Conservation (phyloP, 2,113 vertebrate species). For the Conger conger region DNA sequence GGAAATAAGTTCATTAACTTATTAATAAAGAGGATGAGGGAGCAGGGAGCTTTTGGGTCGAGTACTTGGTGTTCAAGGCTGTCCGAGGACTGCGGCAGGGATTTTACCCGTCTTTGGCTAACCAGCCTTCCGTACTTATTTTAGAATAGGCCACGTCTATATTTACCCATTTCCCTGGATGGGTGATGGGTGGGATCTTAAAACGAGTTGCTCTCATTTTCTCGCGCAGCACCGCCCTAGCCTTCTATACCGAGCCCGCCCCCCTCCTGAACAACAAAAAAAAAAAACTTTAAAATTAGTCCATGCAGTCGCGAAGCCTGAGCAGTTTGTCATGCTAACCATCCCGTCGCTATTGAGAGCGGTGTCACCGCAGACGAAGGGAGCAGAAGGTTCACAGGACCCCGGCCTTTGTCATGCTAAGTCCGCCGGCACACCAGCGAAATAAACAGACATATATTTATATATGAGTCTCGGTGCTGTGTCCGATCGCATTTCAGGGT, state of each 20-base stretch:
- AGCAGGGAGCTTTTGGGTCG: no score
- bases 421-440: not conserved
- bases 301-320: not conserved
- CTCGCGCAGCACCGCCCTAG: slow-evolving; percentile 2
- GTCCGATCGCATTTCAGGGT: not conserved
- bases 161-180: not conserved
- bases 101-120: no score
- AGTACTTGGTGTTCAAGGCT: no score
- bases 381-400: slow-evolving; percentile 39
- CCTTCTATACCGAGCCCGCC: not conserved
- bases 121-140: no score
- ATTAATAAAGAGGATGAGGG: no score
- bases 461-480: slow-evolving; percentile 15
- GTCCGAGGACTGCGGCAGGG: no score
- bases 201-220: not conserved
- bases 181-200: not conserved
- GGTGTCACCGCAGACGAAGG: slow-evolving; percentile 22
- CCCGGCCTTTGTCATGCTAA: slow-evolving; percentile 38
- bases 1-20: no score
- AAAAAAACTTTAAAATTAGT: not conserved
- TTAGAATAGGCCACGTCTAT: not conserved
- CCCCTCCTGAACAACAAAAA: no score
- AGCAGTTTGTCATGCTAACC: slow-evolving; percentile 34
- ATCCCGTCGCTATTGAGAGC: slow-evolving; percentile 29
- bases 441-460: slow-evolving; percentile 33